phyloP scores from a whole-genome alignment of 2,888 invertebrate species.

The Isotomurus palustris region DNA sequence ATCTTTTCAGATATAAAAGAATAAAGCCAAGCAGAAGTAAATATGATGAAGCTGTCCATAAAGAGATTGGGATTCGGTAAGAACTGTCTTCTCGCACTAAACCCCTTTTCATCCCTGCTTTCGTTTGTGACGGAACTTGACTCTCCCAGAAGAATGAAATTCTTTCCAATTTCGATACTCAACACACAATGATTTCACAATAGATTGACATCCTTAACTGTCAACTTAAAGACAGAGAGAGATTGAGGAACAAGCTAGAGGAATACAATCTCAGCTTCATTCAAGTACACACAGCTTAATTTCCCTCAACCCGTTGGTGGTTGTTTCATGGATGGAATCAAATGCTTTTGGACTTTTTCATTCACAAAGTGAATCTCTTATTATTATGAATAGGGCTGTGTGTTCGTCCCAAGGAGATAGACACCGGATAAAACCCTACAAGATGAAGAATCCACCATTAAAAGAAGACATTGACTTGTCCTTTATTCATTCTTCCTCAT shows the following conservation, averaged over 20 bases:
- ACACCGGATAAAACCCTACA: not conserved
- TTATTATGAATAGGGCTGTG: too few species aligned
- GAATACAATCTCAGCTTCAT: too few species aligned
- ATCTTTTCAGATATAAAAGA: not conserved
- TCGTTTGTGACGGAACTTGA: not conserved
- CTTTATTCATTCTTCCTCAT: conserved; percentile 7
- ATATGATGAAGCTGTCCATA: conserved; percentile 12
- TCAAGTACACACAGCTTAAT: too few species aligned
- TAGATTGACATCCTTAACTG: conserved; percentile 37
- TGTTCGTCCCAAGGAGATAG: too few species aligned
- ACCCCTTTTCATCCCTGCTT: not conserved
- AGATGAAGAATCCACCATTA: conserved; percentile 1
- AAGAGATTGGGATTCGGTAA: not conserved
- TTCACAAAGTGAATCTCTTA: too few species aligned
- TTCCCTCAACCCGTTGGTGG: too few species aligned
- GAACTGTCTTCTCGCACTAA: too few species aligned
- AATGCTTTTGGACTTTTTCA: too few species aligned
- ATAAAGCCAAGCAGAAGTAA: conserved; percentile 4
- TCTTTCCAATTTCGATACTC: too few species aligned
- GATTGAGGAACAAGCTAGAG: too few species aligned
- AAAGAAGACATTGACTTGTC: conserved; percentile 14
- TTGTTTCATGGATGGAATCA: too few species aligned
- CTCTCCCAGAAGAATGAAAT: not conserved
- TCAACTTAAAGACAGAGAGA: conserved; percentile 33
- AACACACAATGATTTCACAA: too few species aligned